Evolutionary conservation across 2,797 vertebrate species (phyloP).

Genomic region (Lagocephalus sceleratus): DNA sequence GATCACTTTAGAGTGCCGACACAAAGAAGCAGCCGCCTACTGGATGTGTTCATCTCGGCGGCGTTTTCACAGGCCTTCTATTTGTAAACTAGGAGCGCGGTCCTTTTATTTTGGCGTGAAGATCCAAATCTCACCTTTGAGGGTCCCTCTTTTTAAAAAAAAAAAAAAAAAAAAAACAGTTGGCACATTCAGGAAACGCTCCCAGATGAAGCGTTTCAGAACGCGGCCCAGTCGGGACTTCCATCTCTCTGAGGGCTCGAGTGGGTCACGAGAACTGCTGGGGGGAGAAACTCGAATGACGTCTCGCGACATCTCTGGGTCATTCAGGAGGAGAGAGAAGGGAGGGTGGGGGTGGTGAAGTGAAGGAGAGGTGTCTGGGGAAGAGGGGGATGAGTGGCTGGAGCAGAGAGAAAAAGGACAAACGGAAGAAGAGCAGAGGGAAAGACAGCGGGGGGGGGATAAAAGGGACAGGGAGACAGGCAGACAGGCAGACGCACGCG

Average conservation of each 20-base stretch:
- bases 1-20: too few relatives aligned
- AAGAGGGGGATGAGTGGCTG: not conserved
- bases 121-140: conserved; percentile 1
- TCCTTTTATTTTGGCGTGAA: not conserved
- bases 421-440: conserved; percentile 21
- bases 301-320: conserved; percentile 17
- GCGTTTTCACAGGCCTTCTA: too few relatives aligned
- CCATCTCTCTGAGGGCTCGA: conserved; percentile 17
- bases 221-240: conserved; percentile 3
- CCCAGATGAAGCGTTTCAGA: not conserved
- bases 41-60: too few relatives aligned
- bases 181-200: conserved; percentile 3
- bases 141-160: too few relatives aligned
- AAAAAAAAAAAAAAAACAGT: too few relatives aligned
- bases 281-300: conserved; percentile 27
- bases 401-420: not conserved
- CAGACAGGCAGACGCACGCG: conserved; percentile 42
- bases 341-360: not conserved
- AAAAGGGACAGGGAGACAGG: conserved; percentile 44
- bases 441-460: conserved; percentile 33
- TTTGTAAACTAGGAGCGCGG: too few relatives aligned
- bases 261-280: conserved; percentile 2
- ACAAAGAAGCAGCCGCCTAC: too few relatives aligned
- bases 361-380: conserved; percentile 15
- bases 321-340: conserved; percentile 7